These are phyloP conservation scores for Dolichotis patagonum DNA, from an alignment of 2,113 vertebrate species.

Conservation along the genomic window DNA sequence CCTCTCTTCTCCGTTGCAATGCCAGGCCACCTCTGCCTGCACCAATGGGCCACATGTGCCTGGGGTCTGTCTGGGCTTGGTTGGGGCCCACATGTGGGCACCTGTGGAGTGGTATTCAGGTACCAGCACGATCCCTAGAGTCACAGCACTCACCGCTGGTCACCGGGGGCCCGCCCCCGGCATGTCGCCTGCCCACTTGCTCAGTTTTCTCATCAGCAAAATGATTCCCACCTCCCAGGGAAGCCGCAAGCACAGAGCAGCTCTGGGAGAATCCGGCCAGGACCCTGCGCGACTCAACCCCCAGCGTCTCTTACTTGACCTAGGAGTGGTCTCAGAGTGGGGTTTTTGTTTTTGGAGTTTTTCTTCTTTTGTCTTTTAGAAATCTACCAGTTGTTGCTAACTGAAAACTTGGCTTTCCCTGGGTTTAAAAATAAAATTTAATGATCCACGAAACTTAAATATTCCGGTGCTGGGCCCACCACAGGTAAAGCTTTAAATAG, in stretches of 20 bases:
- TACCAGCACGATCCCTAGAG: neutral
- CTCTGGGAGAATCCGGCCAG: neutral
- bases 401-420: neutral
- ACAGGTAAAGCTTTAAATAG: neutral
- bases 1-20: slow-evolving; percentile 70
- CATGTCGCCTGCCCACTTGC: neutral
- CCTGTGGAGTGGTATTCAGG: neutral
- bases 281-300: neutral
- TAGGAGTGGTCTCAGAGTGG: neutral
- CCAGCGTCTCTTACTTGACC: neutral
- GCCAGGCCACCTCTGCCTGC: slow-evolving; percentile 66
- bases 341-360: neutral
- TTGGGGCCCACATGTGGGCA: neutral
- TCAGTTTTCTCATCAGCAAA: neutral
- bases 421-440: slow-evolving; percentile 60
- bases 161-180: neutral
- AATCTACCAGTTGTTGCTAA: slow-evolving; percentile 3
- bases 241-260: neutral
- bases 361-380: slow-evolving; percentile 14
- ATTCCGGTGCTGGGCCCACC: neutral
- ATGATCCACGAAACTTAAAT: slow-evolving; percentile 30
- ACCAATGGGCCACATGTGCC: slow-evolving; percentile 56
- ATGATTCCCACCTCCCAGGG: neutral
- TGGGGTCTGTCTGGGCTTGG: neutral
- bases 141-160: neutral